Conservation (phyloP, 2,888 invertebrate species). For the Athrips mouffetella region DNA sequence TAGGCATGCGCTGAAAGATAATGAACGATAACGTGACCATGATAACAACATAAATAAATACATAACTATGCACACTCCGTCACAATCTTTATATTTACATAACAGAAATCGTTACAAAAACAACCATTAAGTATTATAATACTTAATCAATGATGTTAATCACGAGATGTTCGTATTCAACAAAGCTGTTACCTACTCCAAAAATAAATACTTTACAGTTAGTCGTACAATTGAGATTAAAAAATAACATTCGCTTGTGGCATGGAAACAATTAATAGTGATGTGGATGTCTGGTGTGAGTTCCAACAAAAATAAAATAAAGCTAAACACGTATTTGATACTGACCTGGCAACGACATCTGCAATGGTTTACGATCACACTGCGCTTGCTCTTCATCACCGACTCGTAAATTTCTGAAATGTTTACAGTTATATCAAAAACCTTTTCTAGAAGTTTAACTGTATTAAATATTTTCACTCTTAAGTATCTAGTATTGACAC, state of each 20-base stretch:
- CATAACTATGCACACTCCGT: neutral
- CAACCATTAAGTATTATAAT: neutral
- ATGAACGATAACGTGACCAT: neutral
- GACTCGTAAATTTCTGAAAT: neutral
- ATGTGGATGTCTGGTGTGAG: too few relatives aligned
- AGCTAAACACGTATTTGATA: slow-evolving; percentile 3
- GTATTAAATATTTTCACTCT: too few relatives aligned
- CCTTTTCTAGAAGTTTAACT: too few relatives aligned
- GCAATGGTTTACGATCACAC: neutral
- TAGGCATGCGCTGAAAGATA: too few relatives aligned
- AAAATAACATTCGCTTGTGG: neutral
- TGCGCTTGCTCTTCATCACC: neutral
- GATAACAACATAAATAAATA: neutral
- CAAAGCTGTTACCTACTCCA: too few relatives aligned
- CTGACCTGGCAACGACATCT: neutral
- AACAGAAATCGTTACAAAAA: neutral
- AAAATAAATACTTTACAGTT: too few relatives aligned
- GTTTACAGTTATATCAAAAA: too few relatives aligned
- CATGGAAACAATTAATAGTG: neutral
- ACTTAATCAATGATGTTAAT: neutral
- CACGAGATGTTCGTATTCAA: neutral
- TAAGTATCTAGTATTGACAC: too few relatives aligned
- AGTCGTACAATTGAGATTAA: neutral
- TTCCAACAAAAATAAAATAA: slow-evolving; percentile 12
- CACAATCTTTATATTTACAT: neutral